Percentiles rank a stretch among this genome's conserved stretches.
These are phyloP conservation scores for Takifugu ocellatus DNA, from an alignment of 2,797 vertebrate species.

Conservation along the genomic window DNA sequence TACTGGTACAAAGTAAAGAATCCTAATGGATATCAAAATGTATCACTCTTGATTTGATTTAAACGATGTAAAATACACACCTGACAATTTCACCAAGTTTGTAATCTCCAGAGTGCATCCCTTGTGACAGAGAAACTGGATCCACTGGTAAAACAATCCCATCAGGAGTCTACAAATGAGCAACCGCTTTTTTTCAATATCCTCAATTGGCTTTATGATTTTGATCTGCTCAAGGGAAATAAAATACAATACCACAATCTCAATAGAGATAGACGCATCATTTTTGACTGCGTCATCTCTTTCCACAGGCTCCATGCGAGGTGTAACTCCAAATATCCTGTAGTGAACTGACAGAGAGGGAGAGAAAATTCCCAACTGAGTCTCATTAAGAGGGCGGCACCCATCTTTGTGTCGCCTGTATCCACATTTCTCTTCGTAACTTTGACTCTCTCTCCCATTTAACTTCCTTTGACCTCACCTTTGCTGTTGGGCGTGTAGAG, in stretches of 20 bases:
- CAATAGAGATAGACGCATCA: slow-evolving; percentile 44
- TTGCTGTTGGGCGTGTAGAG: slow-evolving; percentile 81
- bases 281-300: background rate
- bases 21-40: no score
- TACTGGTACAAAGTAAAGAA: no score
- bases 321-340: slow-evolving; percentile 69
- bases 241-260: slow-evolving; percentile 62
- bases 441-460: no score
- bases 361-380: background rate
- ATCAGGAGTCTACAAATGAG: background rate
- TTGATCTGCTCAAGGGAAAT: background rate
- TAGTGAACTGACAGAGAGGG: slow-evolving; percentile 48
- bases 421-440: no score
- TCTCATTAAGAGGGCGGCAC: background rate
- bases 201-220: no score
- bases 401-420: no score
- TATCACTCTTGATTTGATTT: background rate
- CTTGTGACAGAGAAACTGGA: background rate
- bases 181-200: background rate
- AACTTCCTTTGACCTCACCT: slow-evolving; percentile 52
- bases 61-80: background rate
- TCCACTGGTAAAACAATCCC: background rate
- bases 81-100: background rate
- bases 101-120: background rate
- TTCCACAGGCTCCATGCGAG: slow-evolving; percentile 56